Base-by-base conservation (phyloP, 2,113 vertebrate species). In the Campylomormyrus tamandua region DNA sequence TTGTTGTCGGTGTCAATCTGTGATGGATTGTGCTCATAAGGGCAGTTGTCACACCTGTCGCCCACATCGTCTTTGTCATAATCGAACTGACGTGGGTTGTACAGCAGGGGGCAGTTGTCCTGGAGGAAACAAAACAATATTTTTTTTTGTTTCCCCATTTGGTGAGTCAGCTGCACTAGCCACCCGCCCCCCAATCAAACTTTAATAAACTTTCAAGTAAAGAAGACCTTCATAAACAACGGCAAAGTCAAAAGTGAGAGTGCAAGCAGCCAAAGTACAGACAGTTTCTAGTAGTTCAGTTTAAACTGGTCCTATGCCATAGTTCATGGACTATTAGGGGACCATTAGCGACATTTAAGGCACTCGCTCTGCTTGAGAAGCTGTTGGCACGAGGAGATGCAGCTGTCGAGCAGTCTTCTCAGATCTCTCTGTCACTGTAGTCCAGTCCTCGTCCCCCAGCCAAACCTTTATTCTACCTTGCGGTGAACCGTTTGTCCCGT, bases 1-100 rank as follows among this genome's bases (percentile, higher is more conserved):
- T 99, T 98, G 92, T 96, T 92, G 91, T 99, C 97, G 0, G 98
- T 99, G 93, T 99, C 98, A 58, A 98, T 99, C 93, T 99, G 98
- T 2, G 97, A 97, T 0, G 97, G 97, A 92, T 99, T 99, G 94
- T 99, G 97, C 83, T 98, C 97, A 0, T 99, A 98, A 0, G 98
- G 98, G 27, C 98, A 99, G 91, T 99, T 99, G 91, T 99, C 98
- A 88, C 98, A 99, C 48, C 98, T 97, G 92, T 99, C 98, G 3
- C 98, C 98, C 5, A 99, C 98, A 91, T 98, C 97, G 24, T 99
- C 98, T 89, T 99, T 99, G 94, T 99, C 98, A 13, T 99, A 98
- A 93, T 99, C 98, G 91, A 95, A 96, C 91, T 99, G 98, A 9
- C 97, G 97, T 53, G 98, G 98, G 92, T 99, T 99, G 95, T 97